phyloP scores from a whole-genome alignment of 1,140 invertebrate genomes.

The Papilio aristodemus region DNA sequence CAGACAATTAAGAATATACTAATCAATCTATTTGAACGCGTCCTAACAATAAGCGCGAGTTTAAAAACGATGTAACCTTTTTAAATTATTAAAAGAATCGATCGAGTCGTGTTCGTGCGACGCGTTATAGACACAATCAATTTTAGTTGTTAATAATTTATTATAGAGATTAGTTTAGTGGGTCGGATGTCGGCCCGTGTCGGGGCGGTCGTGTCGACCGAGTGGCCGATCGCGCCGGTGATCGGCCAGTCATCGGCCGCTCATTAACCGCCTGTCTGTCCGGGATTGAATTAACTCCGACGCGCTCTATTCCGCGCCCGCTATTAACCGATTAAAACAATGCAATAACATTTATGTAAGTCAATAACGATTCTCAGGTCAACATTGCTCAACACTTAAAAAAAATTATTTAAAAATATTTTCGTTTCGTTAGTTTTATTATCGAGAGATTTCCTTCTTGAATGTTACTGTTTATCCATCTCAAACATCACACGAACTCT shows the following conservation, averaged over 20 bases:
- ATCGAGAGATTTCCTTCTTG: no score
- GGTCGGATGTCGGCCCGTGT: constrained; percentile 37
- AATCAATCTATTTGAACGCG: constrained; percentile 31
- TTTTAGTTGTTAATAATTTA: constrained; percentile 37
- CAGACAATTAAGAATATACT: constrained; percentile 15
- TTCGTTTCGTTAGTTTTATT: no score
- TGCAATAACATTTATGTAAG: constrained; percentile 36
- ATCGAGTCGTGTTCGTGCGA: constrained; percentile 15
- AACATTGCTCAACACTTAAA: constrained; percentile 7
- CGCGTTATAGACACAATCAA: constrained; percentile 31
- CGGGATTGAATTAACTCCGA: constrained; percentile 64
- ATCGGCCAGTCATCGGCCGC: constrained; percentile 60
- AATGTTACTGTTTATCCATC: no score
- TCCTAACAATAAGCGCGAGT: constrained; percentile 21
- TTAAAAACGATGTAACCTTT: constrained; percentile 32
- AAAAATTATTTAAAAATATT: no score
- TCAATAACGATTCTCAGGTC: constrained; percentile 16
- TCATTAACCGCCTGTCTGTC: constrained; percentile 59
- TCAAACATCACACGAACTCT: no score
- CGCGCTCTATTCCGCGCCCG: constrained; percentile 43
- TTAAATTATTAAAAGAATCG: constrained; percentile 32
- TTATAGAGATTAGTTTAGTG: constrained; percentile 47
- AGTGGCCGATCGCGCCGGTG: constrained; percentile 42
- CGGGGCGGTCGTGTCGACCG: constrained; percentile 40
- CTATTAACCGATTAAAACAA: constrained; percentile 62